phyloP scores from a whole-genome alignment of 2,797 vertebrate species.

The Thunnus albacares region DNA sequence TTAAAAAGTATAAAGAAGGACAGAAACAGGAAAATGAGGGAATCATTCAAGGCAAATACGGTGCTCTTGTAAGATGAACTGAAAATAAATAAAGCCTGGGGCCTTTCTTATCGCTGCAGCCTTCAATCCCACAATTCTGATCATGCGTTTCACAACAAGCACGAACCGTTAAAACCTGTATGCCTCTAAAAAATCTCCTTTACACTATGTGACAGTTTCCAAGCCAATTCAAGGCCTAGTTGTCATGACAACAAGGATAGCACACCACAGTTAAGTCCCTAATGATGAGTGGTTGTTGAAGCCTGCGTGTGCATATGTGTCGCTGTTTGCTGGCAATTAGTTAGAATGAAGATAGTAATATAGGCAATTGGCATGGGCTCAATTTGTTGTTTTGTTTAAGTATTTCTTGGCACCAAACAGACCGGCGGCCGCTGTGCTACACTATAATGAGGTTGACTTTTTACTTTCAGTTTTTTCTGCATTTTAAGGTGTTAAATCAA shows the following conservation, averaged over 20 bases:
- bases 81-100: not conserved
- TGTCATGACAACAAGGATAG: slow-evolving; percentile 74
- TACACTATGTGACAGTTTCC: slow-evolving; percentile 46
- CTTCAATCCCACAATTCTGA: not conserved
- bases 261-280: slow-evolving; percentile 61
- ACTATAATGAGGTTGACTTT: slow-evolving; percentile 30
- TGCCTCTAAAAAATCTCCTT: slow-evolving; percentile 20
- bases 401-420: slow-evolving; percentile 60
- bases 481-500: slow-evolving; percentile 57
- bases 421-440: slow-evolving; percentile 26
- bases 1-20: slow-evolving; percentile 10
- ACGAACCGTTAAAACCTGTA: slow-evolving; percentile 4
- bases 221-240: slow-evolving; percentile 62
- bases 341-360: slow-evolving; percentile 72
- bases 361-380: slow-evolving; percentile 68
- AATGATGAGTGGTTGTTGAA: slow-evolving; percentile 70
- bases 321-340: slow-evolving; percentile 73
- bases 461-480: slow-evolving; percentile 32
- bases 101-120: slow-evolving; percentile 3
- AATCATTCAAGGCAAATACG: slow-evolving; percentile 16
- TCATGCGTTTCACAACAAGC: not conserved
- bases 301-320: slow-evolving; percentile 65
- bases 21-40: not conserved
- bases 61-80: not conserved
- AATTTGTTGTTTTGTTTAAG: slow-evolving; percentile 73